A percentile compares a stretch with the other conserved stretches of the same genome.
These are phyloP conservation scores for Hapalemur alaotrensis DNA, from an alignment of 2,797 vertebrate genomes.

Conservation along the genomic window DNA sequence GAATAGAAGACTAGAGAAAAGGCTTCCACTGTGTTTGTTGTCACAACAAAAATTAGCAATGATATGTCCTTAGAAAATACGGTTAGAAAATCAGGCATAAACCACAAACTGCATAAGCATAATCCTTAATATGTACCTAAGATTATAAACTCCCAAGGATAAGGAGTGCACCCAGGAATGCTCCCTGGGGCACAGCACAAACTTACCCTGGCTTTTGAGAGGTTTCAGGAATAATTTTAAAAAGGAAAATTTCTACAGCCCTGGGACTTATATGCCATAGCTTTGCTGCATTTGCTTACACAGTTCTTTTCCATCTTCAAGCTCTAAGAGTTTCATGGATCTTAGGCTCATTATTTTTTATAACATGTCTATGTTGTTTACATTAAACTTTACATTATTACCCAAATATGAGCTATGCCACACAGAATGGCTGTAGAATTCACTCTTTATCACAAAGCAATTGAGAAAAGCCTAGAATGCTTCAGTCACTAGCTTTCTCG, in stretches of 20 bases:
- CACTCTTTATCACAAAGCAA: neutral
- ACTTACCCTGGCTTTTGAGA: neutral
- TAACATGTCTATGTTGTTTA: neutral
- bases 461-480: neutral
- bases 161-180: neutral
- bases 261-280: neutral
- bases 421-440: neutral
- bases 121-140: neutral
- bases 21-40: constrained; percentile 48
- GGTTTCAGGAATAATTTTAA: neutral
- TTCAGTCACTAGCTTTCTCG: neutral
- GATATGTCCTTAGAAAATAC: neutral
- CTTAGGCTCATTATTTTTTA: neutral
- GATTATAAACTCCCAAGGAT: neutral
- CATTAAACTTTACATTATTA: neutral
- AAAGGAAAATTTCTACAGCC: neutral
- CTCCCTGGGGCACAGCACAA: neutral
- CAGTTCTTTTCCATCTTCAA: neutral
- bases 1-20: constrained; percentile 59
- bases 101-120: neutral
- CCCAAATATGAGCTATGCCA: neutral
- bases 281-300: neutral
- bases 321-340: neutral
- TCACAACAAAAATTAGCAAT: constrained; percentile 20
- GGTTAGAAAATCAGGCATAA: neutral